Conservation (phyloP, 2,888 invertebrate species). For the Silvanus unidentatus region DNA sequence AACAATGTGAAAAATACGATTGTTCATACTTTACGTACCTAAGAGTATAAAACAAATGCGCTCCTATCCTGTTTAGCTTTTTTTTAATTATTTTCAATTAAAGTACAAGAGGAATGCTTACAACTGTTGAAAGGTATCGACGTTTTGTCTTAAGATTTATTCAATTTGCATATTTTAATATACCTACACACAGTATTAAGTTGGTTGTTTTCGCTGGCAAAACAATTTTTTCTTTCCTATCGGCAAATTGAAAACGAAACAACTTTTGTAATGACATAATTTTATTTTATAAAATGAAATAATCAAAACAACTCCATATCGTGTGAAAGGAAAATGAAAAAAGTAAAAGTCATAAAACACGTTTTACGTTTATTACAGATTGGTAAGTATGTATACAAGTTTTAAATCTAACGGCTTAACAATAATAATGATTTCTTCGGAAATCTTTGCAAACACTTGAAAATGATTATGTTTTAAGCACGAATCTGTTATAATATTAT, state of each 20-base stretch:
- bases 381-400: not conserved
- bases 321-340: constrained; percentile 18
- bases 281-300: constrained; percentile 10
- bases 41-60: too few relatives aligned
- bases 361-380: constrained; percentile 11
- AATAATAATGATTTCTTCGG: constrained; percentile 1
- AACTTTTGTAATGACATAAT: constrained; percentile 4
- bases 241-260: not conserved
- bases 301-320: constrained; percentile 7
- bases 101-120: too few relatives aligned
- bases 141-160: too few relatives aligned
- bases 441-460: constrained; percentile 14
- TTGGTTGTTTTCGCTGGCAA: too few relatives aligned
- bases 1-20: too few relatives aligned
- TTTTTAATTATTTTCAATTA: too few relatives aligned
- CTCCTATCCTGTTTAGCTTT: too few relatives aligned
- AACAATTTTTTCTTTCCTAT: too few relatives aligned
- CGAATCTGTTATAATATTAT: constrained; percentile 14
- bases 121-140: too few relatives aligned
- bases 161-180: too few relatives aligned
- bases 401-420: constrained; percentile 1
- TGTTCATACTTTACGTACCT: too few relatives aligned
- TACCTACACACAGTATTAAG: too few relatives aligned
- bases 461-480: constrained; percentile 13
- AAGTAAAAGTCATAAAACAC: constrained; percentile 14